A percentile compares a stretch with the other conserved stretches of the same genome.
These are phyloP conservation scores for Drosophila histrio DNA, from an alignment of 2,888 invertebrate genomes.

Conservation along the genomic window DNA sequence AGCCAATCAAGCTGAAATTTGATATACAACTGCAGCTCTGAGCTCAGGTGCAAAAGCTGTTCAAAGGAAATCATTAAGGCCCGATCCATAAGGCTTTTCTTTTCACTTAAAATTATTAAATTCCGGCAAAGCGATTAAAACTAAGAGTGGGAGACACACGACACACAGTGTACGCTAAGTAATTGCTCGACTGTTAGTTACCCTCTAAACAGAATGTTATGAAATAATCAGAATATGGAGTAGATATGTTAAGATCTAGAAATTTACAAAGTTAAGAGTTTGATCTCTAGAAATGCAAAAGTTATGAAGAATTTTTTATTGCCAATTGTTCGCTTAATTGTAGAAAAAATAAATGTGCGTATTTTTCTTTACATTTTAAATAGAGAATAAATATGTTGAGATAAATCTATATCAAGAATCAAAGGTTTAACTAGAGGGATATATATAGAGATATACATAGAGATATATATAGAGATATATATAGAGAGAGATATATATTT, in stretches of 20 bases:
- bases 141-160: background rate
- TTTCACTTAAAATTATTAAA: conserved; percentile 67
- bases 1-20: conserved; percentile 30
- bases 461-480: too few relatives aligned
- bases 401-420: background rate
- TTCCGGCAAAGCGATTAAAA: conserved; percentile 54
- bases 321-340: too few relatives aligned
- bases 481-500: too few relatives aligned
- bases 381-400: too few relatives aligned
- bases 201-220: background rate
- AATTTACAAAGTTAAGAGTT: too few relatives aligned
- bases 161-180: background rate
- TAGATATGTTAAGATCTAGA: background rate
- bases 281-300: too few relatives aligned
- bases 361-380: too few relatives aligned
- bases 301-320: too few relatives aligned
- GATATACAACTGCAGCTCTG: conserved; percentile 20
- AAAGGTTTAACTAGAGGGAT: background rate
- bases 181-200: background rate
- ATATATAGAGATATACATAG: too few relatives aligned
- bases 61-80: conserved; percentile 29
- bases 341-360: too few relatives aligned
- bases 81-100: conserved; percentile 6
- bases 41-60: conserved; percentile 48
- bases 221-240: background rate